Conservation (phyloP, 37 sponge, comb jelly and placozoan genomes). For the Cladorhizidae sp. region DNA sequence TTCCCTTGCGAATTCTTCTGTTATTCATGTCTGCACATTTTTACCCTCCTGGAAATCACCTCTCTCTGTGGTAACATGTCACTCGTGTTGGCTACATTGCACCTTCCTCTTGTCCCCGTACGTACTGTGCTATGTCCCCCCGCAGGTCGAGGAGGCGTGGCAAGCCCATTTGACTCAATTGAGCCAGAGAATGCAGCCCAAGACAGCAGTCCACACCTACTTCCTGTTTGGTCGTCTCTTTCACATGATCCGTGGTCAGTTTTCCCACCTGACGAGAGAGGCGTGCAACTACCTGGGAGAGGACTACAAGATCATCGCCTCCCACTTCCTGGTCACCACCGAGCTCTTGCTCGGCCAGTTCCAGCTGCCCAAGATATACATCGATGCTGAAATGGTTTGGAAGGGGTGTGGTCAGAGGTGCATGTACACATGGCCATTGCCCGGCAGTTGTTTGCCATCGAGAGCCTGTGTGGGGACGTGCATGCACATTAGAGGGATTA, state of each 20-base stretch:
- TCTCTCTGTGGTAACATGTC: no score
- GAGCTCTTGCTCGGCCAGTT: slow-evolving; percentile 60
- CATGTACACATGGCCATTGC: no score
- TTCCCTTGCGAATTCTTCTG: no score
- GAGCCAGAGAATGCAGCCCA: slow-evolving; percentile 20
- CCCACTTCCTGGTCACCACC: slow-evolving; percentile 63
- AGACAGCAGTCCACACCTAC: slow-evolving; percentile 74
- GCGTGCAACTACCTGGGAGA: slow-evolving; percentile 71
- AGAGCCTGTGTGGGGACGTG: no score
- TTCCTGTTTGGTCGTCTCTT: slow-evolving; percentile 72
- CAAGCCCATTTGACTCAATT: slow-evolving; percentile 54
- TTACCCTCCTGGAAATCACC: no score
- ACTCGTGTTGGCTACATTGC: not conserved
- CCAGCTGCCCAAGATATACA: slow-evolving; percentile 59
- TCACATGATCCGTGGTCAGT: slow-evolving; percentile 26
- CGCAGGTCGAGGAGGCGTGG: slow-evolving; percentile 68
- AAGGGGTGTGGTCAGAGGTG: not conserved
- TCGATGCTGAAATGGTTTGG: slow-evolving; percentile 69
- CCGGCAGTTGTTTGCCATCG: no score
- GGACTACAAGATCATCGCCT: slow-evolving; percentile 41
- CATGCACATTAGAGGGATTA: no score
- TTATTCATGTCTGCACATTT: no score
- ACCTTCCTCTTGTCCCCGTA: not conserved
- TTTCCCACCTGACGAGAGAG: slow-evolving; percentile 62
- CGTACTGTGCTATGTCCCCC: not conserved